Evolutionary conservation across 2,113 vertebrate species (phyloP), one percentile per base, ranked within the genome.

Genomic region (Alectura lathami): DNA sequence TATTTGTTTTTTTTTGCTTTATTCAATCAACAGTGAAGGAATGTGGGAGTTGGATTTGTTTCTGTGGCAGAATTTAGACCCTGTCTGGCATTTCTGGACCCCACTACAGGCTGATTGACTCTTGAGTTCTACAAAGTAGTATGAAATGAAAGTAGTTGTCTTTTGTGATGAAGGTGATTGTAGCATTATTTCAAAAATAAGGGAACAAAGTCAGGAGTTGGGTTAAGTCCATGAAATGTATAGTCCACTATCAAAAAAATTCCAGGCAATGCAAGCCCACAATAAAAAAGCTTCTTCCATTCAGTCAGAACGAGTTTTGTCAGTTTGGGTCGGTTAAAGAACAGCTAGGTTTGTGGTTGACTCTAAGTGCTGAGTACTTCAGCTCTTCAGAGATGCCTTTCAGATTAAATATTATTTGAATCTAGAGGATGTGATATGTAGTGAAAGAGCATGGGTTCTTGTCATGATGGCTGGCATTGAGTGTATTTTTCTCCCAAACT

Each of bases 391-490:
- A 91, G 26, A 51, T 79, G 5, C 10, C 8, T 76, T 78, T 91
- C 24, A 72, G 32, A 40, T 53, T 72, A 42, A 75, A 17, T 3
- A 53, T 6, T 9, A 76, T 62, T 50, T 68, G 17, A 72, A 54
- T 36, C 22, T 53, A 32, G 20, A 89, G 7, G 3, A 3, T 74
- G 23, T 22, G 11, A 17, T 69, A 73, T 14, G 2, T 36, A 43
- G 8, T 53, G 26, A 8, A 81, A 56, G 11, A 45, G 53, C 13
- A 30, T 62, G 3, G 6, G 9, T 34, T 81, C 17, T 56, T 74
- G 8, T 66, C 80, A 21, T 0, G 0, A 7, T 94, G 9, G 8
- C 32, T 72, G 32, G 14, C 15, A 57, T 2, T 47, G 6, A 63
- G 3, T 74, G 7, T 7, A 34, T 91, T 63, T 54, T 53, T 42